These are phyloP conservation scores for Tringa solitaria DNA, from an alignment of 2,113 vertebrate genomes.

Conservation along the genomic window DNA sequence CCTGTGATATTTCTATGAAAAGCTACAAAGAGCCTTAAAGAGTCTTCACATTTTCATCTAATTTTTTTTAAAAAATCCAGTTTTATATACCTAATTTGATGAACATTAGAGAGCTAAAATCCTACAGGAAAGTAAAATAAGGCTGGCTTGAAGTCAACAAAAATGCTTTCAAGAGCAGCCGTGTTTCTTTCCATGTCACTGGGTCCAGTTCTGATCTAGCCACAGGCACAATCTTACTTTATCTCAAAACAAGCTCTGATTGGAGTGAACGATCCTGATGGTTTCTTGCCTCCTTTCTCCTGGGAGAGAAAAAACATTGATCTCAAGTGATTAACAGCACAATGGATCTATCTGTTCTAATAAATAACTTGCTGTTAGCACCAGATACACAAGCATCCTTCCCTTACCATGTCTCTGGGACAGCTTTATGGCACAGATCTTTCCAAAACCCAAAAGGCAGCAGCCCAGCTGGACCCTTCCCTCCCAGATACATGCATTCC, in stretches of 20 bases:
- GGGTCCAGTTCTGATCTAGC: constrained; percentile 26
- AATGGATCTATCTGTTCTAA: background rate
- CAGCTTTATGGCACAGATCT: constrained; percentile 1
- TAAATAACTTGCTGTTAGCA: background rate
- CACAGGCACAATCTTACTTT: constrained; percentile 39
- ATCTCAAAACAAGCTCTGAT: constrained; percentile 27
- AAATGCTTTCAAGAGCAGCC: background rate
- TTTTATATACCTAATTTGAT: background rate
- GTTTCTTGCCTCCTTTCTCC: constrained; percentile 15
- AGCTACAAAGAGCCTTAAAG: background rate
- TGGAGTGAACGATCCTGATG: constrained; percentile 19
- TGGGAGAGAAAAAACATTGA: constrained; percentile 7
- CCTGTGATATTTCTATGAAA: background rate
- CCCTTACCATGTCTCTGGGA: background rate
- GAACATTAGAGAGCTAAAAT: background rate
- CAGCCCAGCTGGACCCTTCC: background rate
- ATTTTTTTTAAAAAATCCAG: background rate
- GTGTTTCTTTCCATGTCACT: constrained; percentile 8
- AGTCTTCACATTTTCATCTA: background rate
- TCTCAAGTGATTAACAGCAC: constrained; percentile 27
- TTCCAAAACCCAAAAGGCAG: background rate
- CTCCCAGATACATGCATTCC: background rate
- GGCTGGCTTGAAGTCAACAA: constrained; percentile 13
- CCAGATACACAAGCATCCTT: background rate
- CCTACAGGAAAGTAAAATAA: background rate